These are phyloP conservation scores for Philaethria dido DNA, from an alignment of 2,888 invertebrate genomes.

Conservation along the genomic window DNA sequence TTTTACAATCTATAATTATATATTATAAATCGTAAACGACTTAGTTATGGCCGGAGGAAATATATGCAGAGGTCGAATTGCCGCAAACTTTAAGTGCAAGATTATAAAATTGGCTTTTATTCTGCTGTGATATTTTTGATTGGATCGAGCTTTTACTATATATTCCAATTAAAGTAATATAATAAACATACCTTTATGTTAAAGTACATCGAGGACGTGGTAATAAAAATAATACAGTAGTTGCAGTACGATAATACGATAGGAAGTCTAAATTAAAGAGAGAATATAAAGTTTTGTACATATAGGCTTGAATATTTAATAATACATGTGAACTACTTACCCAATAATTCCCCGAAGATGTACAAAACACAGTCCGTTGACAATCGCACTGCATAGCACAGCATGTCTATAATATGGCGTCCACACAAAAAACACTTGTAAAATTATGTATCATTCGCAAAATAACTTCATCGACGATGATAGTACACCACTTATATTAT, in stretches of 20 bases:
- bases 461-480: conserved; percentile 81
- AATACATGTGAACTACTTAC: conserved; percentile 36
- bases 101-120: conserved; percentile 13
- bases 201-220: not conserved
- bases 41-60: conserved; percentile 56
- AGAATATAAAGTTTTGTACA: too few species aligned
- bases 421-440: conserved; percentile 78
- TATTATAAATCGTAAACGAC: conserved; percentile 74
- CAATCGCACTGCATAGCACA: conserved; percentile 69
- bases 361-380: conserved; percentile 32
- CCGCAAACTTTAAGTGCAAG: conserved; percentile 29
- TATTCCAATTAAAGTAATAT: conserved; percentile 1
- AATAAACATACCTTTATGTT: not conserved
- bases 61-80: conserved; percentile 47
- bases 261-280: too few species aligned
- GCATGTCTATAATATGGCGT: conserved; percentile 57
- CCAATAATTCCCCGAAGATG: conserved; percentile 23
- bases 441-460: conserved; percentile 82
- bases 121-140: conserved; percentile 9
- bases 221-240: not conserved
- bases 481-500: conserved; percentile 82
- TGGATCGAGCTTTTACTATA: not conserved
- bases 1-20: conserved; percentile 82
- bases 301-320: too few species aligned
- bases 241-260: not conserved